phyloP scores from a whole-genome alignment of 2,113 vertebrate genomes.

The Regulus satrapa region DNA sequence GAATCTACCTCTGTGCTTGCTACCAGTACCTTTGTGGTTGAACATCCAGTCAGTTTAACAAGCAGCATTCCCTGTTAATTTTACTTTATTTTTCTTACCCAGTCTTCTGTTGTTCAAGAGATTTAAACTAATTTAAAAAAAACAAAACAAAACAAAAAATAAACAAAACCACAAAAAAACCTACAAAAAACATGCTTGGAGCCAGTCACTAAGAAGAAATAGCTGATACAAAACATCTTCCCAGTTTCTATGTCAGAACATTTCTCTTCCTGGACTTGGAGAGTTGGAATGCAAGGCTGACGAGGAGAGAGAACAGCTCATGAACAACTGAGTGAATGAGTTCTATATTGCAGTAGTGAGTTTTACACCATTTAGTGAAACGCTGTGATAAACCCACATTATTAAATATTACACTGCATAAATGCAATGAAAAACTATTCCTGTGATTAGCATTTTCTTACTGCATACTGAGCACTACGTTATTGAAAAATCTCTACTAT shows the following conservation, averaged over 20 bases:
- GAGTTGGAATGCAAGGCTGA: background rate
- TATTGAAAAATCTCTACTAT: slow-evolving; percentile 15
- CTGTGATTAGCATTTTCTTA: slow-evolving; percentile 7
- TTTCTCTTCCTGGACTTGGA: background rate
- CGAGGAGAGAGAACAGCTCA: background rate
- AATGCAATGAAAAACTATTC: background rate
- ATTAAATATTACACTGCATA: background rate
- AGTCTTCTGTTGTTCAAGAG: background rate
- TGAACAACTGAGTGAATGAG: background rate
- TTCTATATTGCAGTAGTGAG: background rate
- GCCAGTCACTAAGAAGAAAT: background rate
- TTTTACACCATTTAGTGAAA: slow-evolving; percentile 34
- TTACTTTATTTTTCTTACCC: background rate
- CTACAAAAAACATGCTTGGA: background rate
- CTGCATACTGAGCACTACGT: background rate
- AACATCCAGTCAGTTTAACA: background rate
- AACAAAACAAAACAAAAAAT: no score
- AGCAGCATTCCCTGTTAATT: background rate
- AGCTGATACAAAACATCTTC: background rate
- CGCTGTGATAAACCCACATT: background rate
- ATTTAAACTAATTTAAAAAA: background rate
- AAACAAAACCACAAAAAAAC: no score
- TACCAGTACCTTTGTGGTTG: background rate
- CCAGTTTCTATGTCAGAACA: background rate
- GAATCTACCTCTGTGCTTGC: background rate